Conservation (phyloP, 53 echinoderm and acorn worm species). For the Mesocentrotus franciscanus region DNA sequence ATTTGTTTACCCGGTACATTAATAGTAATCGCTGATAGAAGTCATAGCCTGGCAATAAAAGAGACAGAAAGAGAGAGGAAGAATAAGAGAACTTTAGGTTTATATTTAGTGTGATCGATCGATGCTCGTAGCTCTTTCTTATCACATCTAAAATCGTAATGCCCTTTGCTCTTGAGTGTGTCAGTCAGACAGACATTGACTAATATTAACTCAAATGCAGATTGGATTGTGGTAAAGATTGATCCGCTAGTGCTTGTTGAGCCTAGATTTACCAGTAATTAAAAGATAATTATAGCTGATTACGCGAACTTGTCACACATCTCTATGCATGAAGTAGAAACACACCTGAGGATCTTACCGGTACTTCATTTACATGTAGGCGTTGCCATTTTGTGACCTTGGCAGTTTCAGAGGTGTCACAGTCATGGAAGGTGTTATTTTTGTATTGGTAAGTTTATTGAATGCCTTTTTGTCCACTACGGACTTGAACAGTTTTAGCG, state of each 20-base stretch:
- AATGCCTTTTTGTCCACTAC: neutral
- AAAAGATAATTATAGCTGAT: conserved; percentile 50
- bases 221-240: conserved; percentile 35
- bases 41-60: neutral
- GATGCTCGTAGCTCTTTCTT: neutral
- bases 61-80: neutral
- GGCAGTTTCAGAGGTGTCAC: neutral
- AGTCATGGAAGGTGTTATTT: neutral
- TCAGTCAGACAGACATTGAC: conserved; percentile 57
- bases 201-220: conserved; percentile 51
- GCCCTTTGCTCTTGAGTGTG: conserved; percentile 30
- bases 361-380: conserved; percentile 31
- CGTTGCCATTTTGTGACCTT: conserved; percentile 19
- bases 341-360: conserved; percentile 22
- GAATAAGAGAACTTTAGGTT: neutral
- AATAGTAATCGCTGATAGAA: neutral
- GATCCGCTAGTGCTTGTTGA: conserved; percentile 17
- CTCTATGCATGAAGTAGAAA: neutral
- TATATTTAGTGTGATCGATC: neutral
- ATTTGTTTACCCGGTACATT: neutral
- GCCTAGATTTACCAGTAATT: conserved; percentile 37
- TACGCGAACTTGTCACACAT: conserved; percentile 1
- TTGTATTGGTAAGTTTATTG: conserved; percentile 34
- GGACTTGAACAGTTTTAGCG: too few relatives aligned
- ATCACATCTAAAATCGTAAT: conserved; percentile 16